Evolutionary conservation across 2,888 invertebrate genomes (phyloP).

Genomic region (Punctoribates punctum): DNA sequence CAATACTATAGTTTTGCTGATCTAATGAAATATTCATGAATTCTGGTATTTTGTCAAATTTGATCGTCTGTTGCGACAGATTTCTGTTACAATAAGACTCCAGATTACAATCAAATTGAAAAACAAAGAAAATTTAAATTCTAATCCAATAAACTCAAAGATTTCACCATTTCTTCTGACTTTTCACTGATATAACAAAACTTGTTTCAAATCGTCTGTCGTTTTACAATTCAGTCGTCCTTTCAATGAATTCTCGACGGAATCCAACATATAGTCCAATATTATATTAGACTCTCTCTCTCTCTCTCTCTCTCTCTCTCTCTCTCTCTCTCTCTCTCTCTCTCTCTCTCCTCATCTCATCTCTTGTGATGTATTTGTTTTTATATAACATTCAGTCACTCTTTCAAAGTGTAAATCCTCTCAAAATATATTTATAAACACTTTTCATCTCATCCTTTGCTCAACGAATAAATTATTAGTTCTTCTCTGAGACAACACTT

Average conservation of each 20-base stretch:
- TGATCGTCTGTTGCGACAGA: conserved; percentile 28
- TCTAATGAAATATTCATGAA: conserved; percentile 34
- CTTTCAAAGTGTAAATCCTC: too few relatives aligned
- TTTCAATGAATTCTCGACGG: background rate
- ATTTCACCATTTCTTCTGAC: background rate
- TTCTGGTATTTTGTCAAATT: conserved; percentile 16
- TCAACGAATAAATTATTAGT: too few relatives aligned
- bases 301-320: too few relatives aligned
- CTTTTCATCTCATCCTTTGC: too few relatives aligned
- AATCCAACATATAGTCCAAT: background rate
- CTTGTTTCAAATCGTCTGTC: conserved; percentile 15
- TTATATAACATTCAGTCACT: too few relatives aligned
- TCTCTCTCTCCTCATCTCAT: too few relatives aligned
- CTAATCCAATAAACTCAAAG: background rate
- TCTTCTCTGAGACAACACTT: too few relatives aligned
- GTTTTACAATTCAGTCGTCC: conserved; percentile 13
- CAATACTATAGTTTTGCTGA: background rate
- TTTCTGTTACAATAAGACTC: conserved; percentile 1
- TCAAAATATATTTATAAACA: too few relatives aligned
- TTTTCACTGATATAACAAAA: background rate
- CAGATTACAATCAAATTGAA: conserved; percentile 12
- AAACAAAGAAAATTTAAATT: conserved; percentile 26
- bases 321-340: too few relatives aligned
- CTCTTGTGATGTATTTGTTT: too few relatives aligned
- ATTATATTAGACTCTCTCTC: too few relatives aligned